Conservation (phyloP, 2,113 vertebrate species). For the Passer montanus region DNA sequence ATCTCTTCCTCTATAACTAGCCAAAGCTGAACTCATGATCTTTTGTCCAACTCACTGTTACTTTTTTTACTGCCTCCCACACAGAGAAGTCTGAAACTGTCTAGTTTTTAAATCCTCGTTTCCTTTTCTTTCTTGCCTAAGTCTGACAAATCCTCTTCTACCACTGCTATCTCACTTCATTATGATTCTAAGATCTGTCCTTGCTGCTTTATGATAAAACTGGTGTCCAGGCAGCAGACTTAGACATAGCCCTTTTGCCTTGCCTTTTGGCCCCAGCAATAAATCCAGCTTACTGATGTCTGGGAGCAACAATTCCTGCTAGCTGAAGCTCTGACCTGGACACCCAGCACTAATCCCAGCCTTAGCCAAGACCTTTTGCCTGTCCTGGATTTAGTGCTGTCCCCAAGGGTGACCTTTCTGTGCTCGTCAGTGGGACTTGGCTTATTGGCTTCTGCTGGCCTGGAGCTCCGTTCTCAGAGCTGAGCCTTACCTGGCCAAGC, state of each 20-base stretch:
- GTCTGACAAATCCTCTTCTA: neutral
- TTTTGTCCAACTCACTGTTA: neutral
- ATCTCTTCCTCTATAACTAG: neutral
- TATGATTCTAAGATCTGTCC: neutral
- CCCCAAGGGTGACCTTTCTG: neutral
- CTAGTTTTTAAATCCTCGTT: neutral
- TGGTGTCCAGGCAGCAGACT: neutral
- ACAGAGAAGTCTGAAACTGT: neutral
- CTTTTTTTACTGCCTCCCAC: neutral
- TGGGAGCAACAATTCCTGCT: neutral
- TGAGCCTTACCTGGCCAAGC: neutral
- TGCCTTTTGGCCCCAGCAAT: neutral
- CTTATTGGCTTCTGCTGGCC: neutral
- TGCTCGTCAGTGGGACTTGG: neutral
- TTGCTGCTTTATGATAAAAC: neutral
- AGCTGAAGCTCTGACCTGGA: neutral
- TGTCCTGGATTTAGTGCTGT: neutral
- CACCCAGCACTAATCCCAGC: neutral
- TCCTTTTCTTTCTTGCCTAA: neutral
- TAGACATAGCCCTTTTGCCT: neutral
- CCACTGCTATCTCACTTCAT: neutral
- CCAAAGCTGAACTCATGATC: conserved; percentile 9
- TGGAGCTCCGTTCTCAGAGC: neutral
- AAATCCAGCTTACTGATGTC: neutral
- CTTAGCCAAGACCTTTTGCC: neutral